Evolutionary conservation across 2,113 vertebrate genomes (phyloP).

Genomic region (Aythya baeri): DNA sequence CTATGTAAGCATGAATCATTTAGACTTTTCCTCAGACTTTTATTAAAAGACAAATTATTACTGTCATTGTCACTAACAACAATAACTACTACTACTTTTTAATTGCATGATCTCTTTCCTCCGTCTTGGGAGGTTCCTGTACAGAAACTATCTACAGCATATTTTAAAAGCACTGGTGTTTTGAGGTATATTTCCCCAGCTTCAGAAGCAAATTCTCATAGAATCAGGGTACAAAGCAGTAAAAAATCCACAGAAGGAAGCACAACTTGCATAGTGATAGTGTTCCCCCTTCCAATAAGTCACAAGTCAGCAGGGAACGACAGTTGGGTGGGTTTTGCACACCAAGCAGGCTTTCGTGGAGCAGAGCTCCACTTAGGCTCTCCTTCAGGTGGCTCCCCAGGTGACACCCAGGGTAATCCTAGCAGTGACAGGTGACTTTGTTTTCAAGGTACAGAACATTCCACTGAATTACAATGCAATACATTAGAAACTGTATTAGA

Average conservation of each 20-base stretch:
- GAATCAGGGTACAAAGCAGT: neutral
- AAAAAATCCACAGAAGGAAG: neutral
- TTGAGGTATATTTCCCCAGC: neutral
- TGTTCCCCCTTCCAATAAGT: neutral
- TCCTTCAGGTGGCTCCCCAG: neutral
- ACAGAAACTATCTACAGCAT: neutral
- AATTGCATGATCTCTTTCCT: conserved; percentile 31
- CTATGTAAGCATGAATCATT: conserved; percentile 44
- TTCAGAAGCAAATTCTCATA: neutral
- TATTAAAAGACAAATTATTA: neutral
- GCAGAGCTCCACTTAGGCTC: neutral
- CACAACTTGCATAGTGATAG: neutral
- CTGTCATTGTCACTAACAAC: neutral
- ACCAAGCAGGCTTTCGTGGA: neutral
- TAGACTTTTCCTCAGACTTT: neutral
- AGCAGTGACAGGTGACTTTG: neutral
- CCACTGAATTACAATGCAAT: conserved; percentile 55
- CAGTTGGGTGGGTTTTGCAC: neutral
- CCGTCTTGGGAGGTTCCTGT: neutral
- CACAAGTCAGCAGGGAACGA: neutral
- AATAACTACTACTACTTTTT: conserved; percentile 29
- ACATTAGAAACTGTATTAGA: neutral
- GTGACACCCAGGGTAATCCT: neutral
- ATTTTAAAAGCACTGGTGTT: conserved; percentile 45
- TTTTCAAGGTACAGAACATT: conserved; percentile 57